Conservation (phyloP, 2,888 invertebrate species). For the Pseudoips prasinana region DNA sequence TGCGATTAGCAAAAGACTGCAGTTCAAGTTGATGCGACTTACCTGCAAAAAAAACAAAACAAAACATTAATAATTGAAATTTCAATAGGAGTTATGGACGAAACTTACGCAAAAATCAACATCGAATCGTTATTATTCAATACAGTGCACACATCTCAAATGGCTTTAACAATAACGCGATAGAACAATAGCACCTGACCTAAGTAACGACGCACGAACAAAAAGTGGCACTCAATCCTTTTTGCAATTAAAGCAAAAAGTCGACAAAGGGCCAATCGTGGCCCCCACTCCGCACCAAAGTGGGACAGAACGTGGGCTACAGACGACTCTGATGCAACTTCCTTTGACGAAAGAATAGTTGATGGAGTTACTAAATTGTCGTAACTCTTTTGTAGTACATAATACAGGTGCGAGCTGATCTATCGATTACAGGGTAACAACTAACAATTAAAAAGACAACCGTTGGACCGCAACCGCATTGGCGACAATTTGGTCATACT, state of each 20-base stretch:
- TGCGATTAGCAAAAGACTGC: too few species aligned
- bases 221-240: slow-evolving; percentile 29
- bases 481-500: not conserved
- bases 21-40: slow-evolving; percentile 27
- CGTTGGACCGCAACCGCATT: not conserved
- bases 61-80: too few species aligned
- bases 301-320: slow-evolving; percentile 57
- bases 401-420: slow-evolving; percentile 23
- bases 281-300: slow-evolving; percentile 32
- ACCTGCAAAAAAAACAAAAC: slow-evolving; percentile 31
- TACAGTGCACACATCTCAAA: slow-evolving; percentile 35
- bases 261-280: slow-evolving; percentile 53
- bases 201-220: slow-evolving; percentile 20
- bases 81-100: too few species aligned
- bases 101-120: slow-evolving; percentile 13
- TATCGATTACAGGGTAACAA: slow-evolving; percentile 9
- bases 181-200: slow-evolving; percentile 41
- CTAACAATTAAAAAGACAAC: not conserved
- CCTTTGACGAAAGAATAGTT: slow-evolving; percentile 51
- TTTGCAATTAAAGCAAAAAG: slow-evolving; percentile 37
- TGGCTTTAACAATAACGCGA: slow-evolving; percentile 38
- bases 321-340: slow-evolving; percentile 68
- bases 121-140: too few species aligned
- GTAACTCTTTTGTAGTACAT: slow-evolving; percentile 24
- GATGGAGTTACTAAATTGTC: slow-evolving; percentile 39